Percentiles rank a stretch among this genome's conserved stretches.
Conservation (phyloP, 2,113 vertebrate genomes). For the Todiramphus chloris region DNA sequence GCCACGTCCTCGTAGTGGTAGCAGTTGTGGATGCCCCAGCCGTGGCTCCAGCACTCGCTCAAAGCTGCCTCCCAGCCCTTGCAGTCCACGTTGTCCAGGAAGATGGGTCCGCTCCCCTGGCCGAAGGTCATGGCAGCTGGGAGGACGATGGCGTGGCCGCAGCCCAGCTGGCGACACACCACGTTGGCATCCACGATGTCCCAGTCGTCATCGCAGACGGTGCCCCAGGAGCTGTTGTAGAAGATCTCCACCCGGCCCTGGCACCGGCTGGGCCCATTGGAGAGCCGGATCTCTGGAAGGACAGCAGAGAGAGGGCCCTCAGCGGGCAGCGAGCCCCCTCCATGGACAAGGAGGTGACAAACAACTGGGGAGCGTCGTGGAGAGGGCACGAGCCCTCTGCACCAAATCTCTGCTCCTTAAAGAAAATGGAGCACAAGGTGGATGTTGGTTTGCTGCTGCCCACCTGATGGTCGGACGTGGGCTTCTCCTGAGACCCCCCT, state of each 20-base stretch:
- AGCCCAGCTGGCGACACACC: slow-evolving; percentile 90
- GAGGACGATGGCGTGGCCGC: slow-evolving; percentile 80
- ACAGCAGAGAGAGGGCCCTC: background rate
- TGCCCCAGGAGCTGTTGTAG: slow-evolving; percentile 87
- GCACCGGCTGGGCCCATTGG: slow-evolving; percentile 85
- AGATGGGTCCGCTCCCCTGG: slow-evolving; percentile 85
- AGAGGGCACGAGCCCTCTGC: background rate
- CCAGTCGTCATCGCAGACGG: slow-evolving; percentile 96
- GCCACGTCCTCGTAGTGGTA: slow-evolving; percentile 97
- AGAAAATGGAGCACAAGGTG: background rate
- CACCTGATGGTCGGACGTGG: background rate
- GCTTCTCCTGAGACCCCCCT: background rate
- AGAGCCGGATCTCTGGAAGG: slow-evolving; percentile 81
- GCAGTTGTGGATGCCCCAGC: slow-evolving; percentile 96
- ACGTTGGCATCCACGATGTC: slow-evolving; percentile 94
- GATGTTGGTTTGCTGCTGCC: background rate
- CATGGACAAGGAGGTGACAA: background rate
- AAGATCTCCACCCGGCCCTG: slow-evolving; percentile 91
- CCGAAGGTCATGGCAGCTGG: slow-evolving; percentile 85
- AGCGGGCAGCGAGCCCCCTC: background rate
- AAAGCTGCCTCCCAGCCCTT: slow-evolving; percentile 83
- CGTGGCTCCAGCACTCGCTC: slow-evolving; percentile 86
- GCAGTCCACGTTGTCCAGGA: slow-evolving; percentile 95
- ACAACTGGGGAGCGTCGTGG: fast-evolving
- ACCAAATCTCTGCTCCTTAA: background rate